These are phyloP conservation scores for Macrotis lagotis DNA, from an alignment of 2,113 vertebrate genomes.

Conservation along the genomic window DNA sequence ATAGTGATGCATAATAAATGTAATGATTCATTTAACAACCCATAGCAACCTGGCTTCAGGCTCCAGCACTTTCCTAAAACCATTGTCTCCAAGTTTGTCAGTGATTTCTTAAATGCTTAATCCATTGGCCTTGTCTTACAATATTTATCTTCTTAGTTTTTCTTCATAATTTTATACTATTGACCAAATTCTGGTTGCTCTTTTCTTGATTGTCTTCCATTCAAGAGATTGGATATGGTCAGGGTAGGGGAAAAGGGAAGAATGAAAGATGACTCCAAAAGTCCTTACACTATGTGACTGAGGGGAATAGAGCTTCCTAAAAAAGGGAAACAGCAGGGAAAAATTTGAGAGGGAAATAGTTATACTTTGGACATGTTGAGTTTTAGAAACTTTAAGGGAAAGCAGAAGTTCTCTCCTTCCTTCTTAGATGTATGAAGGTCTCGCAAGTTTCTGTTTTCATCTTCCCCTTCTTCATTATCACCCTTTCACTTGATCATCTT, in stretches of 20 bases:
- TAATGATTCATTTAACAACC: not conserved
- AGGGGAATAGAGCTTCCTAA: not conserved
- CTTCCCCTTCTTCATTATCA: not conserved
- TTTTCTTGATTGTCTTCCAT: not conserved
- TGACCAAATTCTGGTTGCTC: not conserved
- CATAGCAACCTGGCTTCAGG: not conserved
- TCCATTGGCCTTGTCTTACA: not conserved
- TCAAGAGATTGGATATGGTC: not conserved
- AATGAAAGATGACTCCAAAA: not conserved
- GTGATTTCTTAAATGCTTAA: not conserved
- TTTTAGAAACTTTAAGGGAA: not conserved
- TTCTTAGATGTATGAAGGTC: not conserved
- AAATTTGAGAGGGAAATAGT: not conserved
- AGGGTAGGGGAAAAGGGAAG: not conserved
- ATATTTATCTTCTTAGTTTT: not conserved
- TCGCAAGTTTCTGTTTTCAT: not conserved
- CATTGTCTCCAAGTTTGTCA: not conserved
- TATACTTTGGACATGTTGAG: not conserved
- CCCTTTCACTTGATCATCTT: not conserved
- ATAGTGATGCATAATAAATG: not conserved
- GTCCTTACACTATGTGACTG: not conserved
- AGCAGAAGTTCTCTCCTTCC: not conserved
- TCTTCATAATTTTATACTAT: not conserved
- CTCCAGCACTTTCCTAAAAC: not conserved
- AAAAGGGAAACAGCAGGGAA: not conserved